These are phyloP conservation scores for Spicauda simplicius DNA, from an alignment of 2,888 invertebrate species.

Conservation along the genomic window DNA sequence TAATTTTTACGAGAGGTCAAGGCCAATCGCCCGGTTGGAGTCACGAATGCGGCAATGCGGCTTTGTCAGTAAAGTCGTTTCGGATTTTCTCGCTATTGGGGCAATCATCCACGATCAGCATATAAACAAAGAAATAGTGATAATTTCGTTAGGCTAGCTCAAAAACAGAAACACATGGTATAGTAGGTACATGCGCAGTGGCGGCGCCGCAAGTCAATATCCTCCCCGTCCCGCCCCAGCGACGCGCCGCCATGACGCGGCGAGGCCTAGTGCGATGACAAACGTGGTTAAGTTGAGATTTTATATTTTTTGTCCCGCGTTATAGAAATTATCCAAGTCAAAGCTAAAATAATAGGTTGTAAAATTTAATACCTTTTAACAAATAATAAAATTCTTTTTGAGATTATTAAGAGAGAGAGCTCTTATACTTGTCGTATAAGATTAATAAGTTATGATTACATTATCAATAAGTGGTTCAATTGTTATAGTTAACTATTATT, in stretches of 20 bases:
- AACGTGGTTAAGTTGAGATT: slow-evolving; percentile 26
- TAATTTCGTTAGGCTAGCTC: slow-evolving; percentile 55
- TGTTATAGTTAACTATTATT: too few species aligned
- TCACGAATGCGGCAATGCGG: slow-evolving; percentile 44
- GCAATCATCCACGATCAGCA: slow-evolving; percentile 41
- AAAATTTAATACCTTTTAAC: too few species aligned
- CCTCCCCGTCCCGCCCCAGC: slow-evolving; percentile 76
- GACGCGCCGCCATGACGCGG: slow-evolving; percentile 79
- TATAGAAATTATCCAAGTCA: not conserved
- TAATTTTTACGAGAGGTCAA: slow-evolving; percentile 59
- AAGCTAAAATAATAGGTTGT: too few species aligned
- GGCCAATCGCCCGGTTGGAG: slow-evolving; percentile 50
- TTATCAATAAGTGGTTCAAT: too few species aligned
- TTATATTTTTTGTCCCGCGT: slow-evolving; percentile 1
- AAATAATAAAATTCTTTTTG: too few species aligned
- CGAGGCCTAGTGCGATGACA: slow-evolving; percentile 31
- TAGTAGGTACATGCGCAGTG: slow-evolving; percentile 75
- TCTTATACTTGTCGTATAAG: too few species aligned
- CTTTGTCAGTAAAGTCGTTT: slow-evolving; percentile 30
- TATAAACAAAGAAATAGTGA: slow-evolving; percentile 48
- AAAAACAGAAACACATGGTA: slow-evolving; percentile 79
- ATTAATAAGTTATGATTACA: too few species aligned
- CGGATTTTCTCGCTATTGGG: slow-evolving; percentile 38
- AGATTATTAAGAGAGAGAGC: too few species aligned
- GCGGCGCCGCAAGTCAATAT: slow-evolving; percentile 81